Evolutionary conservation across 1,140 invertebrate species (phyloP), one percentile per base, ranked within the genome.

Genomic region (Eurosta solidaginis): DNA sequence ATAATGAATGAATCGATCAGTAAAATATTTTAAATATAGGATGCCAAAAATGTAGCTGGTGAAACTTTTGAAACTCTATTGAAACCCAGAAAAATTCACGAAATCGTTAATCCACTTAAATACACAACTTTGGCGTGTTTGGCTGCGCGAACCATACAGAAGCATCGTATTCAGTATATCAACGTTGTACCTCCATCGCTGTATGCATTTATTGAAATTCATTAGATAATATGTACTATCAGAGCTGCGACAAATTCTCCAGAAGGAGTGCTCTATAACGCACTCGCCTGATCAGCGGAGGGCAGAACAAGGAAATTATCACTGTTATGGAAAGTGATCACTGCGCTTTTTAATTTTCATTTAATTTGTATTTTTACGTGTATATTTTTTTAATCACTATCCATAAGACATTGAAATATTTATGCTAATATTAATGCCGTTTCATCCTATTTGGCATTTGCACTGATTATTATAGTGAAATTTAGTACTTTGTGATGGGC

Each of bases 111-210:
- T 87, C 93, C 93, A 3, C 87, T 96, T n/a, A 92, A 92, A 81
- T 94, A 94, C 83, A 94, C 92, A 33, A 93, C 92, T 73, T 89
- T 97, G 76, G 92, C 93, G 81, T 97, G 96, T 86, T 89, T 96
- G 59, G 93, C 95, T 5, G 94, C 96, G 3, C 90, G 92, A 78
- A 92, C 92, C 4, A 92, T 97, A 29, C 83, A 86, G 73, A 79
- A 83, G 73, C 82, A 88, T 79, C 73, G 80, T 59, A 84, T 88
- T n/a, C 59, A 81, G 27, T 88, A 88, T 78, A 50, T 78, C 74
- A 79, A 80, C 2, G 25, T 63, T 6, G 86, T 88, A 63, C 87
- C 87, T 25, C 68, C 73, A 73, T 81, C 84, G n/a, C 81, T 88
- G 6, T 81, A 84, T 44, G 80, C 83, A 50, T 88, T 88, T 79